Percentiles rank a stretch among this genome's conserved stretches.
These are phyloP conservation scores for Calonectris borealis DNA, from an alignment of 2,113 vertebrate genomes.

Conservation along the genomic window DNA sequence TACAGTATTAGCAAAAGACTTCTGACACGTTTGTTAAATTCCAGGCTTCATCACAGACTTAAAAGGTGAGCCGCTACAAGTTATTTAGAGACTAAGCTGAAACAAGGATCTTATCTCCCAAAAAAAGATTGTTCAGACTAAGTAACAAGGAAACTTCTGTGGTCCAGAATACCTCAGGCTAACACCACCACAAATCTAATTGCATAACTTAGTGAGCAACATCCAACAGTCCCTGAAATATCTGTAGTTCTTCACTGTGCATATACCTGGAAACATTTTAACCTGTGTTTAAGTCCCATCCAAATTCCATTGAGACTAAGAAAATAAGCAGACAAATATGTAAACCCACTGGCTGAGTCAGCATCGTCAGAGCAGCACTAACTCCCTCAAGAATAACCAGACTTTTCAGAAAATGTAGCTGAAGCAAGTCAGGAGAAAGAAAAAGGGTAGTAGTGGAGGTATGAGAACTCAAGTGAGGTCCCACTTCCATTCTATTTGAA, in stretches of 20 bases:
- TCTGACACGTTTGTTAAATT: background rate
- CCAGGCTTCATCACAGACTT: background rate
- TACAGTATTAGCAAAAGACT: background rate
- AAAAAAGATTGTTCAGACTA: background rate
- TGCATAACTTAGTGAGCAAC: background rate
- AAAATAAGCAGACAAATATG: background rate
- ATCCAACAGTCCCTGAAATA: background rate
- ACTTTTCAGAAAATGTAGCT: background rate
- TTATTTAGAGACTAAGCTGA: background rate
- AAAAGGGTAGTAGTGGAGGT: background rate
- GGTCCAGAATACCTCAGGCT: background rate
- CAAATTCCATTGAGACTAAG: background rate
- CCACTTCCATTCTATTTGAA: background rate
- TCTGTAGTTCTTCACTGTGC: background rate
- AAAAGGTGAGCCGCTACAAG: background rate
- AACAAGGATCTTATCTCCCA: background rate
- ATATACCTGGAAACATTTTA: background rate
- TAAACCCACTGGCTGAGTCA: background rate
- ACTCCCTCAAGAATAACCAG: background rate
- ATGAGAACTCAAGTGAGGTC: background rate
- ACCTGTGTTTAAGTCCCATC: background rate
- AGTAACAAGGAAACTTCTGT: background rate
- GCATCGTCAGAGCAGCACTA: fast-evolving
- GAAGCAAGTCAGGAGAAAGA: background rate
- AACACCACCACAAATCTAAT: background rate